These are phyloP conservation scores for Esox masquinongy DNA, from an alignment of 2,797 vertebrate species.

Conservation along the genomic window DNA sequence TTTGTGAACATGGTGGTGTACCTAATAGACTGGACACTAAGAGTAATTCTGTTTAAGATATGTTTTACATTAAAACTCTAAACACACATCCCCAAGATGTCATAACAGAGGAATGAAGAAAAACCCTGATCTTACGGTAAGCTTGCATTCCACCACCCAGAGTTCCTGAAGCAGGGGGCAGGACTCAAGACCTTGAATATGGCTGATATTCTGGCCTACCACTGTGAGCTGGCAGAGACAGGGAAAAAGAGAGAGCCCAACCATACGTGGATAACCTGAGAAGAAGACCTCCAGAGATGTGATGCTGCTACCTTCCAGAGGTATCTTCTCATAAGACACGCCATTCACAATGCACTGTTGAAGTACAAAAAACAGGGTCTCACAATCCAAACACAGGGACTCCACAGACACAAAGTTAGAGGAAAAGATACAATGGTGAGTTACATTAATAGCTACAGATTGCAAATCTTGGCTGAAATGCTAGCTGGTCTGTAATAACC, in stretches of 20 bases:
- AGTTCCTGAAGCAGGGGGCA: constrained; percentile 79
- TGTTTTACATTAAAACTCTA: not conserved
- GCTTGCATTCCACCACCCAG: constrained; percentile 82
- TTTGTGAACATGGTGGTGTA: no score
- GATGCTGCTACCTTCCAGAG: constrained; percentile 67
- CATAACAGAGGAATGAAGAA: not conserved
- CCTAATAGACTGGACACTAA: no score
- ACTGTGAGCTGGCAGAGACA: constrained; percentile 76
- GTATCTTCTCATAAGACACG: constrained; percentile 74
- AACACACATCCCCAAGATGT: not conserved
- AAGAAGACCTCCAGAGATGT: constrained; percentile 84
- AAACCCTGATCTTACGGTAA: constrained; percentile 76
- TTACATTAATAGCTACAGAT: no score
- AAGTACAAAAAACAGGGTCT: constrained; percentile 17
- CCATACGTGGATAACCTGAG: constrained; percentile 79
- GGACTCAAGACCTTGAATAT: constrained; percentile 77
- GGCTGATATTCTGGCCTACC: constrained; percentile 75
- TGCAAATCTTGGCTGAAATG: no score
- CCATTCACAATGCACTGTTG: constrained; percentile 82
- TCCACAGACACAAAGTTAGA: no score
- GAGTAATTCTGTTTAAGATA: not conserved
- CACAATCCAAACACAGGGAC: not conserved
- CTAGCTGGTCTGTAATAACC: no score
- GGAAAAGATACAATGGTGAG: no score
- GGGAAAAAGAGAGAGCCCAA: constrained; percentile 80